Evolutionary conservation across 2,797 vertebrate genomes (phyloP), one percentile per base, ranked within the genome.

Genomic region (Myotis daubentonii): DNA sequence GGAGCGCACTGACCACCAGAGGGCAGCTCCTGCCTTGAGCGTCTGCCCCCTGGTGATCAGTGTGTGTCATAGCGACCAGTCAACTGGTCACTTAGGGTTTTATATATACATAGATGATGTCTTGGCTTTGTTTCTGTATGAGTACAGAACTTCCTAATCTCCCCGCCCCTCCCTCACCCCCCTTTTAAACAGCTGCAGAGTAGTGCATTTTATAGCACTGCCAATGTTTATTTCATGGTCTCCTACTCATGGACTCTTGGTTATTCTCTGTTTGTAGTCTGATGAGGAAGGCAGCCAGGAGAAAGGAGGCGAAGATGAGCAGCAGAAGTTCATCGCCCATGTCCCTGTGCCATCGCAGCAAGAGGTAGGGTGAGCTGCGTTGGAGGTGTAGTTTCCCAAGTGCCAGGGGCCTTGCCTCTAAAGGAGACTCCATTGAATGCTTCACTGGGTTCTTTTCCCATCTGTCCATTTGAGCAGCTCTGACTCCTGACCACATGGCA

Each of bases 311-410:
- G 99, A 99, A 74, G 99, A 99, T 0, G 99, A 98, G 4, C 98
- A 98, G 55, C 98, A 99, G 94, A 98, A 99, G 84, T 99, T 99
- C 95, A 99, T 99, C 19, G 98, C 99, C n/a, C 99, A 99, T 0
- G 99, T 99, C 4, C 99, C 99, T 0, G 99, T 99, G 55, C 99
- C 99, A 0, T 99, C 99, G 1, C 99, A 99, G 93, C 99, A 98
- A 96, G 99, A 99, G 99, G 99, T 99, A 97, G 96, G 5, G 6
- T 7, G 30, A 30, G 16, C 38, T n/a, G 19, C 16, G 25, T 68
- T 30, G 2, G 6, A 7, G 28, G 60, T 28, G 49, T 65, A 25
- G 30, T 49, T 71, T 57, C 20, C 30, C 23, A 13, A 28, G 36
- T 9, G 11, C 65, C 30, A 22, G 70, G 30, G 36, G 38, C 53